Evolutionary conservation across 2,888 invertebrate species (phyloP), one percentile per base, ranked within the genome.

Genomic region (Megalurothrips usitatus): DNA sequence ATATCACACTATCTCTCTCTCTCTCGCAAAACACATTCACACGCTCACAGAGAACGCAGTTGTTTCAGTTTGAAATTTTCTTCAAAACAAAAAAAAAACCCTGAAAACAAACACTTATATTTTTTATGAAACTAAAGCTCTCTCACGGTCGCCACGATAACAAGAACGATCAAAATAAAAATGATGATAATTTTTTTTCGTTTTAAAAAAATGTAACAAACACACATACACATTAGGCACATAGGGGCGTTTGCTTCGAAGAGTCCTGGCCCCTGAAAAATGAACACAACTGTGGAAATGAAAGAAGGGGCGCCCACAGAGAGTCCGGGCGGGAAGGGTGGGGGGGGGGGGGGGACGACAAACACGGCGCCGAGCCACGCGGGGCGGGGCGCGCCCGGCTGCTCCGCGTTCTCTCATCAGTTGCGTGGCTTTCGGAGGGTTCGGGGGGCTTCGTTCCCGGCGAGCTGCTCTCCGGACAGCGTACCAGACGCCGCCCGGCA

Each of bases 181-280:
- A 75, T 26, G 26, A 75, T 26, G 2, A 14, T n/a, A n/a, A n/a
- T n/a, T n/a, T n/a, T n/a, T 58, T 58, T 43, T 43, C 34, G 34
- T 43, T 43, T 43, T 4, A 58, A 75, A 75, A 75, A 75, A 75
- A 75, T 26, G 68, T 58, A 14, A 75, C 68, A 75, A 75, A 75
- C 23, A 75, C 68, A 75, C 68, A 58, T 58, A 26, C 68, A 75
- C 68, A 75, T 75, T 26, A 75, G 68, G 68, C 68, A 75, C 68
- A 26, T 75, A n/a, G 68, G 68, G 68, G 68, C 68, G 68, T 75
- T 58, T 58, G 58, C 58, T 58, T 17, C 19, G 26, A 75, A 75
- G 34, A 26, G 68, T 75, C 68, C 68, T 75, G 68, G 68, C 68
- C 68, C 68, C 68, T 75, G 68, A 75, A 75, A 75, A 75, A 75